Evolutionary conservation across 2,797 vertebrate species (phyloP), one percentile per base, ranked within the genome.

Genomic region (Manis pentadactyla): DNA sequence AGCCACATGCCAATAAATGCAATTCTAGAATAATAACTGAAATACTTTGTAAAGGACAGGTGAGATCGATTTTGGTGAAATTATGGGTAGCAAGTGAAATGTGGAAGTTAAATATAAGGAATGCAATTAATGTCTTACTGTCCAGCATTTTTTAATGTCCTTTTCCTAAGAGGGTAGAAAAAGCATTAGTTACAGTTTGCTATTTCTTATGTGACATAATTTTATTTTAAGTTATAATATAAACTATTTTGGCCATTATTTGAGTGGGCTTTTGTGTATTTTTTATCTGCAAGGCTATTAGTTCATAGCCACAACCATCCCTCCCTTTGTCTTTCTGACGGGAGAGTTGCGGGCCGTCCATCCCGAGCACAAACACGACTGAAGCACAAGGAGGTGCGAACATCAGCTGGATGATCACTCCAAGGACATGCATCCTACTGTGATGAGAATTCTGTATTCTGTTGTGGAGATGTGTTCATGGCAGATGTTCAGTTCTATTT

Each of bases 161-260:
- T 84, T 95, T 95, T 91, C 51, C 53, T 84, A 66, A 87, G 25
- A 78, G 10, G 8, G 0, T 51, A 93, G 59, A 91, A 90, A 85
- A 90, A 94, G n/a, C 51, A 57, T 95, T 90, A 69, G 71, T 95
- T 93, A 68, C 25, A 71, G 1, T 88, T 95, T 87, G 18, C 19
- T 66, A 42, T 82, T 84, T 93, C 90, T 90, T 71, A 71, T 93
- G 51, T n/a, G n/a, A n/a, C n/a, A n/a, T n/a, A n/a, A n/a, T 37
- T 37, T 63, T 87, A 61, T 68, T 87, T 95, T 91, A 94, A 96
- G 15, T 95, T 97, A 96, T 61, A 89, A 94, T 92, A 88, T 87
- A 96, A 93, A 85, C 81, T 94, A 95, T 95, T 97, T 97, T 96
- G 39, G 53, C 94, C 88, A 95, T 88, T 89, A 93, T 55, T 74